These are phyloP conservation scores for Parnassius apollo DNA, from an alignment of 2,888 invertebrate species.

Conservation along the genomic window DNA sequence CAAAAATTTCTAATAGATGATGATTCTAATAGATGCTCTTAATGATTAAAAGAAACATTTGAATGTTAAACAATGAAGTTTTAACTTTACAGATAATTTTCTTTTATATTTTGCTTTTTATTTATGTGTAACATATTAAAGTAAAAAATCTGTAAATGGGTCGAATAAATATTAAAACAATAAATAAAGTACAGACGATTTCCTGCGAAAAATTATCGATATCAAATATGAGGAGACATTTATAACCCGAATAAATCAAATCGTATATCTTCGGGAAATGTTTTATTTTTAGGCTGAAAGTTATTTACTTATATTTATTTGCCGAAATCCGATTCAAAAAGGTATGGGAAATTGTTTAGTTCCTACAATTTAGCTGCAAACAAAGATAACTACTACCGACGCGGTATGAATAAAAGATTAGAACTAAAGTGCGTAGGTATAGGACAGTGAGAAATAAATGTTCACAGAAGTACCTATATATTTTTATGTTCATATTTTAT, in stretches of 20 bases:
- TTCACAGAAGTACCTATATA: too few relatives aligned
- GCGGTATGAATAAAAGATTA: constrained; percentile 32
- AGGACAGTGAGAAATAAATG: too few relatives aligned
- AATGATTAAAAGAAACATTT: too few relatives aligned
- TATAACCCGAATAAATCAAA: background rate
- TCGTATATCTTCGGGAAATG: background rate
- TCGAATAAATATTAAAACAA: too few relatives aligned
- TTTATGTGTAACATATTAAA: too few relatives aligned
- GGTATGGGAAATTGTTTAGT: background rate
- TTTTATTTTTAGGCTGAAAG: background rate
- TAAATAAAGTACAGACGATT: background rate
- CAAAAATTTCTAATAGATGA: too few relatives aligned
- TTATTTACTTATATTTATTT: constrained; percentile 2
- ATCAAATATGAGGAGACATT: background rate
- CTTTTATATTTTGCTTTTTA: too few relatives aligned
- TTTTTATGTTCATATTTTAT: too few relatives aligned
- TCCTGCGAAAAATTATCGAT: background rate
- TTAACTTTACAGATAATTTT: too few relatives aligned
- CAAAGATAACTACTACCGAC: constrained; percentile 27
- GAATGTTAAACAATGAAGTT: too few relatives aligned
- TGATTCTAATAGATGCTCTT: too few relatives aligned
- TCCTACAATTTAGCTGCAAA: constrained; percentile 17
- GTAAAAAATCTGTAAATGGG: too few relatives aligned
- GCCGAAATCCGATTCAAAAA: constrained; percentile 9
- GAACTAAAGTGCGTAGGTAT: constrained; percentile 27